These are phyloP conservation scores for Dendroctonus ponderosae DNA, from an alignment of 1,140 invertebrate genomes.

Conservation along the genomic window DNA sequence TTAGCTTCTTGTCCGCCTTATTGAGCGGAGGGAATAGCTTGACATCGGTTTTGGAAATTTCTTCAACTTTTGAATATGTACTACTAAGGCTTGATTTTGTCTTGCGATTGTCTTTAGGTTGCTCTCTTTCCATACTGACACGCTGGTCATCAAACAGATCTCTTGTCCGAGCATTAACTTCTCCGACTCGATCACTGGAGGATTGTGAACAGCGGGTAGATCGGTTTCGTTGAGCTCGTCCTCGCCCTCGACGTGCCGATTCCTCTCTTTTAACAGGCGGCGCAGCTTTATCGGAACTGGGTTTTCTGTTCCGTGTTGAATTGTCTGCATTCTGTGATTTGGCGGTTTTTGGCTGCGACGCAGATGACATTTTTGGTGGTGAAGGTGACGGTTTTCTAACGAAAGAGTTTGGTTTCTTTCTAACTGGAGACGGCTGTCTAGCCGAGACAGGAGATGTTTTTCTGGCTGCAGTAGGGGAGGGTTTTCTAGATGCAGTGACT, in stretches of 20 bases:
- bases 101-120: slow-evolving; percentile 38
- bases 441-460: slow-evolving; percentile 15
- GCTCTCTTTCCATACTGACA: slow-evolving; percentile 49
- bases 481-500: not conserved
- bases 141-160: slow-evolving; percentile 61
- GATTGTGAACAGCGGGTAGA: slow-evolving; percentile 49
- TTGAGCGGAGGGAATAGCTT: slow-evolving; percentile 64
- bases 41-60: slow-evolving; percentile 54
- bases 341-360: no score
- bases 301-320: slow-evolving; percentile 5
- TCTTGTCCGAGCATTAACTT: slow-evolving; percentile 61
- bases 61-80: slow-evolving; percentile 22
- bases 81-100: slow-evolving; percentile 41
- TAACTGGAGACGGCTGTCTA: slow-evolving; percentile 25
- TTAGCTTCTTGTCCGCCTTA: slow-evolving; percentile 68
- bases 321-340: no score
- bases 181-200: slow-evolving; percentile 63
- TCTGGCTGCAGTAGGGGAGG: slow-evolving; percentile 23
- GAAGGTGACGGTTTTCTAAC: no score
- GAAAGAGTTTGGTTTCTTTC: not conserved
- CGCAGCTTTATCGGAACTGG: slow-evolving; percentile 42
- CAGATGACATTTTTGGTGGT: no score
- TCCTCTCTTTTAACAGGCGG: slow-evolving; percentile 46
- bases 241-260: slow-evolving; percentile 38
- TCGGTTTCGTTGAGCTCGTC: slow-evolving; percentile 38